Conservation (phyloP, 2,888 invertebrate genomes). For the Epirrita christyi region DNA sequence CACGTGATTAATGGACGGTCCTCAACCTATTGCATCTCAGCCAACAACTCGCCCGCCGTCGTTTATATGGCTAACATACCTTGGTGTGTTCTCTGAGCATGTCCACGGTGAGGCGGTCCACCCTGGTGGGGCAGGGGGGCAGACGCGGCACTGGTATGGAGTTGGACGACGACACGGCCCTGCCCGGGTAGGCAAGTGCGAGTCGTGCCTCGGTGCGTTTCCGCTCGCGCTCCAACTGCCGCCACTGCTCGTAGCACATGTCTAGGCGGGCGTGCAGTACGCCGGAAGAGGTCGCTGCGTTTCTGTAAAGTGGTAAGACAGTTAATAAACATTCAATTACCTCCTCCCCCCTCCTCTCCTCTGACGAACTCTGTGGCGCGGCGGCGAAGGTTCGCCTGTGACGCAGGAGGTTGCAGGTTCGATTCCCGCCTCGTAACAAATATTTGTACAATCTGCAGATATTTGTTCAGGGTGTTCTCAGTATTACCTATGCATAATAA, state of each 20-base stretch:
- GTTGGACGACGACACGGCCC: conserved; percentile 91
- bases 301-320: conserved; percentile 47
- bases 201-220: conserved; percentile 92
- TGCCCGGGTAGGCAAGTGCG: conserved; percentile 91
- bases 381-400: no score
- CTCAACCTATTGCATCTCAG: no score
- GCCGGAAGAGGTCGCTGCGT: conserved; percentile 78
- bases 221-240: conserved; percentile 90
- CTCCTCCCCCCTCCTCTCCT: no score
- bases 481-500: no score
- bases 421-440: no score
- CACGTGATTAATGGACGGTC: no score
- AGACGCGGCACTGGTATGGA: conserved; percentile 90
- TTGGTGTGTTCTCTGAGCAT: conserved; percentile 92
- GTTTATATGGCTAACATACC: conserved; percentile 53
- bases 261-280: conserved; percentile 90
- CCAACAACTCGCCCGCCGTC: no score
- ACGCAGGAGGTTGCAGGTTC: no score
- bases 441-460: no score
- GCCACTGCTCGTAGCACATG: conserved; percentile 92
- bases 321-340: no score
- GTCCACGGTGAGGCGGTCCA: conserved; percentile 92
- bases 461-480: no score
- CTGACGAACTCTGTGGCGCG: no score
- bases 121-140: conserved; percentile 90